phyloP scores from a whole-genome alignment of 2,797 vertebrate species.

The Bradypodion ventrale region DNA sequence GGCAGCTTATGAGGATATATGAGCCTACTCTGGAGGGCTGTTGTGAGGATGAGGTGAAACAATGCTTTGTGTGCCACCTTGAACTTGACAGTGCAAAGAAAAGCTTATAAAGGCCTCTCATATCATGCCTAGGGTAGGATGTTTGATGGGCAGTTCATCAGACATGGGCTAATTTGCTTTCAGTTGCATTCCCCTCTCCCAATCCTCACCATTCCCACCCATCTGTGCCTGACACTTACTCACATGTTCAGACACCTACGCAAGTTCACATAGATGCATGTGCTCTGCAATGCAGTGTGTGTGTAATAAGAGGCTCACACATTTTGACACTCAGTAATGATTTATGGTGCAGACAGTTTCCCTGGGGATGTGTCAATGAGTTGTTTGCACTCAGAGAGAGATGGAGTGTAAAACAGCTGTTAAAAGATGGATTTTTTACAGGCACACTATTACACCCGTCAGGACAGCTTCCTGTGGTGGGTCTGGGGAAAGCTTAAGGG shows the following conservation, averaged over 20 bases:
- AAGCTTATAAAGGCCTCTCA: not conserved
- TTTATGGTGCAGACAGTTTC: no score
- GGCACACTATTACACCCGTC: not conserved
- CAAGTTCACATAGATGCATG: not conserved
- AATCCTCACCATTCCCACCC: not conserved
- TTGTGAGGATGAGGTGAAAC: not conserved
- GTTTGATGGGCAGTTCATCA: not conserved
- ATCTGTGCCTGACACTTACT: not conserved
- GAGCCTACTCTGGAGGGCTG: not conserved
- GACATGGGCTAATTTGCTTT: not conserved
- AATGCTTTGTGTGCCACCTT: not conserved
- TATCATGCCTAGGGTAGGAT: not conserved
- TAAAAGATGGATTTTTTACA: not conserved
- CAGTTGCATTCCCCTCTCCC: not conserved
- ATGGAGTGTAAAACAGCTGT: not conserved
- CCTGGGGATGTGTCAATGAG: not conserved
- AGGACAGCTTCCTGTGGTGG: not conserved
- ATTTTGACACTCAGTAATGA: not conserved
- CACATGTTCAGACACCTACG: not conserved
- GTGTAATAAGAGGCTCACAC: not conserved
- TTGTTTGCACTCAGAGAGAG: not conserved
- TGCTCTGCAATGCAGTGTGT: not conserved
- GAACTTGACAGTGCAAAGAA: not conserved
- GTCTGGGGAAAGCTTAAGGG: not conserved
- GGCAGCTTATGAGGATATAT: not conserved